A percentile compares a stretch with the other conserved stretches of the same genome.
phyloP scores from a whole-genome alignment of 1,140 invertebrate genomes.

The Pristionchus pacificus region DNA sequence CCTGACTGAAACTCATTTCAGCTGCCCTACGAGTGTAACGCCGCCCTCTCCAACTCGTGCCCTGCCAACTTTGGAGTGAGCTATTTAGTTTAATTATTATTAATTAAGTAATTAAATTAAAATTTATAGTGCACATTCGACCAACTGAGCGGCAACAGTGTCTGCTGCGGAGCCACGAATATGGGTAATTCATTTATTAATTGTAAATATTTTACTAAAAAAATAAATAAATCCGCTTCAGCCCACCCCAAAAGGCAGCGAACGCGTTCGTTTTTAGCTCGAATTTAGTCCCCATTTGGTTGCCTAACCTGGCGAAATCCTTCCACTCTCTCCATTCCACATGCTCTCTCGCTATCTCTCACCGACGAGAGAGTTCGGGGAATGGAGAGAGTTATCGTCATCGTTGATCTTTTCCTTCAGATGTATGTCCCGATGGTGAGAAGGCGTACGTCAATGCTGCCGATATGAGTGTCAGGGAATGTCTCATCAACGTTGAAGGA shows the following conservation, averaged over 20 bases:
- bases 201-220: slow-evolving; percentile 4
- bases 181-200: slow-evolving; percentile 37
- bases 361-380: not conserved
- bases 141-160: slow-evolving; percentile 50
- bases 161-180: slow-evolving; percentile 54
- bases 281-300: too few relatives aligned
- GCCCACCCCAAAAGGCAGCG: not conserved
- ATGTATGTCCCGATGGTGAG: slow-evolving; percentile 55
- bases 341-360: not conserved
- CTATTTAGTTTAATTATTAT: too few relatives aligned
- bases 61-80: slow-evolving; percentile 49
- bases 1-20: slow-evolving; percentile 22
- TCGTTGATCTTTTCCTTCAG: slow-evolving; percentile 24
- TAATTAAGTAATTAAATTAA: not conserved
- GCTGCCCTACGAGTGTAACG: slow-evolving; percentile 54
- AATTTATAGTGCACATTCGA: slow-evolving; percentile 47
- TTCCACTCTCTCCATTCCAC: not conserved
- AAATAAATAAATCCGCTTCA: not conserved
- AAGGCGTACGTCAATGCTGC: slow-evolving; percentile 55
- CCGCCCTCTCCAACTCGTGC: slow-evolving; percentile 52
- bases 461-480: slow-evolving; percentile 54
- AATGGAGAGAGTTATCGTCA: not conserved
- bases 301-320: too few relatives aligned
- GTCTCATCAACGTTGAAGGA: slow-evolving; percentile 54
- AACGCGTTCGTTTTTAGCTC: too few relatives aligned